Base-by-base conservation (phyloP, 53 echinoderm and acorn worm genomes). In the Luidia sarsii region DNA sequence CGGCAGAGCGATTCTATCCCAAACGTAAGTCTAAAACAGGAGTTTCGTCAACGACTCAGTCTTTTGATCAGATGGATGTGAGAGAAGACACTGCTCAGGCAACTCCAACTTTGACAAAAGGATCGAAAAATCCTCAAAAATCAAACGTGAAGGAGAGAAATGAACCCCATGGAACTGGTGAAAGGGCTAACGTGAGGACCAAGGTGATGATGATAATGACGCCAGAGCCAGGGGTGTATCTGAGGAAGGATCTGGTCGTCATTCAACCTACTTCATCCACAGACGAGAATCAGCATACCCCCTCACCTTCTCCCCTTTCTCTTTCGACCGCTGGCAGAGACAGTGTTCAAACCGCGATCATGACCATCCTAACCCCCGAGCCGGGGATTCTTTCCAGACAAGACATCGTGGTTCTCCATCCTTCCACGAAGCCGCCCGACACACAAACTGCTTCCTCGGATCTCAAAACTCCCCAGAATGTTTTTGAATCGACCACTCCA, bases 181-280 rank as follows among this genome's bases (percentile, higher is more conserved):
- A 41, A 41, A 41, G 11, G 6, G n/a, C n/a, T n/a, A 7, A 77
- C 25, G 2, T 77, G 0, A 45, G 61, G 32, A 61, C 77, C 11
- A 39, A 72, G 24, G 1, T 52, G 24, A 60, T 41, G 57, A 75
- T 25, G 8, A 60, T 75, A 7, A 14, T 57, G 32, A 75, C 60
- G 29, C 75, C 75, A 23, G 75, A 39, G 33, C 75, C 75, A 10
- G 75, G 39, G 2, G 43, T 73, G 16, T 2, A 56, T 1, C 3
- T 73, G 24, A 51, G 57, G 27, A 18, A 57, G 23, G 73, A 73
- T 27, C 19, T 73, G 23, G 37, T 41, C 20, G 8, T 70, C 10
- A 28, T 57, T 6, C 56, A 35, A 5, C 43, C 14, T 9, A 25
- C 39, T 39, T 16, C 57, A 51, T 6, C 23, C n/a, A 1, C 7